Evolutionary conservation across 2,888 invertebrate genomes (phyloP), one percentile per base, ranked within the genome.

Genomic region (Trichopoda pennipes): DNA sequence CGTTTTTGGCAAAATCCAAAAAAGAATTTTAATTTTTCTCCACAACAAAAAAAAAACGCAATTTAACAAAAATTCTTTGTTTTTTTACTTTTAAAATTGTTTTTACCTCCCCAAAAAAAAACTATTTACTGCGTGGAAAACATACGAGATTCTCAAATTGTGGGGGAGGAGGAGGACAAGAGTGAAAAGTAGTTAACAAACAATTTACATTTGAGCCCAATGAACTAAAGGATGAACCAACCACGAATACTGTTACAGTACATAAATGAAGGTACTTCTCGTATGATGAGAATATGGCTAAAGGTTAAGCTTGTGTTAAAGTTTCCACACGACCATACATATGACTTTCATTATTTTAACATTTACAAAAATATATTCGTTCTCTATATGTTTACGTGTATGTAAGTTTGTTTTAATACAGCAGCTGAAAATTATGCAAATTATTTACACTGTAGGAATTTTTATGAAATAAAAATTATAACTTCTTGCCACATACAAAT

Each of bases 401-500:
- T 17, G n/a, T 47, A 12, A 51, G 21, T 58, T 12, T 47, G 72
- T 79, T 68, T 73, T 68, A 74, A 74, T 80, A 80, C 68, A 74
- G 74, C 79, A 80, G 61, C 79, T 74, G 79, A 80, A 80, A 74
- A 80, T 80, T 80, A 80, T 80, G 79, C 79, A 80, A 80, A 80
- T 80, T 80, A 74, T 80, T 80, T 80, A 74, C 79, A 68, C 61
- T 63, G 68, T 42, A 56, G 79, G 79, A 80, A 80, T 80, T 80
- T 79, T 80, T 68, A 80, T 73, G 68, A 74, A 80, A 80, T 68
- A 68, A 56, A 80, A 80, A 80, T 79, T 80, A 74, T 74, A 68
- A 56, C 66, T 49, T 80, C 61, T 80, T 80, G 70, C 77, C 51
- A 55, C 58, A 32, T 47, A 49, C 38, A 42, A 44, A 60, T 42